These are phyloP conservation scores for Sebastes glaucus DNA, from an alignment of 2,797 vertebrate genomes.

Conservation along the genomic window DNA sequence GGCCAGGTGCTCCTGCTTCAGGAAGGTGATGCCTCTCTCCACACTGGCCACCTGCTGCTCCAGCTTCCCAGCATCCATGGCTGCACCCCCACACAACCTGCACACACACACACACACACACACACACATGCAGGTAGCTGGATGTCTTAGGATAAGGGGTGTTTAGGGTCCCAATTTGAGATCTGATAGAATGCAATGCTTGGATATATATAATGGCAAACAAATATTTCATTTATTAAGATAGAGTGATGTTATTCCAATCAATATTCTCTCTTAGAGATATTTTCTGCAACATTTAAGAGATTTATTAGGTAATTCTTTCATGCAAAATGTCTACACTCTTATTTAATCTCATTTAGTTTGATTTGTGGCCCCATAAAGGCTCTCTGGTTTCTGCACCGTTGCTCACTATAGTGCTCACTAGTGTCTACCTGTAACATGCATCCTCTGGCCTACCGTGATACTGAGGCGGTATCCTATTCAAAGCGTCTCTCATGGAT, in stretches of 20 bases:
- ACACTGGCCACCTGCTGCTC: conserved; percentile 95
- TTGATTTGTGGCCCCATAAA: not conserved
- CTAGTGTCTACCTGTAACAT: conserved; percentile 6
- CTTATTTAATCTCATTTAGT: not conserved
- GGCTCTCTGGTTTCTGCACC: not conserved
- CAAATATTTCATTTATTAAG: not conserved
- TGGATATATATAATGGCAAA: not conserved
- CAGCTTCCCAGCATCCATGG: conserved; percentile 91
- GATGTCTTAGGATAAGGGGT: not conserved
- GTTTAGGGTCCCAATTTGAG: not conserved
- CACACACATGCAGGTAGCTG: conserved; percentile 18
- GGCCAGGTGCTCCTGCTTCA: conserved; percentile 93
- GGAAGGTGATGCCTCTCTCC: conserved; percentile 91
- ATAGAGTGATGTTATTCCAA: not conserved
- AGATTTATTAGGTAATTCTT: not conserved
- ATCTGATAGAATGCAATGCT: not conserved
- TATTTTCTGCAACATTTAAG: not conserved
- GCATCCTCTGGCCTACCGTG: conserved; percentile 30
- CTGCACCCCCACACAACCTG: conserved; percentile 53
- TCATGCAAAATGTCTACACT: not conserved
- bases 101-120: conserved; percentile 54
- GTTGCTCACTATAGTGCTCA: no score
- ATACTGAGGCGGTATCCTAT: conserved; percentile 32
- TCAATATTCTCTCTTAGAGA: not conserved
- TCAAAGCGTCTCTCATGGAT: conserved; percentile 54